Evolutionary conservation across 2,888 invertebrate genomes (phyloP).

Genomic region (Campoplex nolae): DNA sequence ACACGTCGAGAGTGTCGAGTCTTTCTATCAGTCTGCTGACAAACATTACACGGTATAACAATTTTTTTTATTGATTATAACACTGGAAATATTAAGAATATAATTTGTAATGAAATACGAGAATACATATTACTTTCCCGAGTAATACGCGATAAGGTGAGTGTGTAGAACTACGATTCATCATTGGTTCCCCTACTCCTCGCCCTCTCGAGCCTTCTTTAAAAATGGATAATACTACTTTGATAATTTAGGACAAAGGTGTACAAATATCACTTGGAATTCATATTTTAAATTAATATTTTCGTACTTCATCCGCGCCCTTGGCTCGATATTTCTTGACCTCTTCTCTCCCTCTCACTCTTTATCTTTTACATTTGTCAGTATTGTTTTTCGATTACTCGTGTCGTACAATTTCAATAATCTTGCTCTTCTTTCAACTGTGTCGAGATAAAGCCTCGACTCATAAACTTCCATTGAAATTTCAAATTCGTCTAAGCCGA

Average conservation of each 20-base stretch:
- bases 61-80: constrained; percentile 83
- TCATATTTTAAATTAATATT: constrained; percentile 60
- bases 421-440: not conserved
- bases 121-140: constrained; percentile 81
- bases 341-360: not conserved
- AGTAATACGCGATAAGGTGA: constrained; percentile 75
- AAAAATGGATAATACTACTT: constrained; percentile 78
- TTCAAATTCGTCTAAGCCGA: not conserved
- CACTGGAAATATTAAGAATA: constrained; percentile 84
- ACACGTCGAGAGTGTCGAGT: not conserved
- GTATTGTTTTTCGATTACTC: not conserved
- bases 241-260: constrained; percentile 64
- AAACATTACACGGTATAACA: constrained; percentile 81
- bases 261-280: constrained; percentile 66
- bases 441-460: constrained; percentile 30
- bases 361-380: constrained; percentile 3
- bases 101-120: constrained; percentile 82
- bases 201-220: constrained; percentile 67
- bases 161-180: constrained; percentile 77
- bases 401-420: constrained; percentile 26
- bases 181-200: constrained; percentile 1
- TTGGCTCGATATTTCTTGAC: not conserved
- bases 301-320: constrained; percentile 3
- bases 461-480: not conserved
- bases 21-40: not conserved